Percentiles rank a stretch among this genome's conserved stretches.
Conservation (phyloP, 2,888 invertebrate species). For the Tipula helvola region DNA sequence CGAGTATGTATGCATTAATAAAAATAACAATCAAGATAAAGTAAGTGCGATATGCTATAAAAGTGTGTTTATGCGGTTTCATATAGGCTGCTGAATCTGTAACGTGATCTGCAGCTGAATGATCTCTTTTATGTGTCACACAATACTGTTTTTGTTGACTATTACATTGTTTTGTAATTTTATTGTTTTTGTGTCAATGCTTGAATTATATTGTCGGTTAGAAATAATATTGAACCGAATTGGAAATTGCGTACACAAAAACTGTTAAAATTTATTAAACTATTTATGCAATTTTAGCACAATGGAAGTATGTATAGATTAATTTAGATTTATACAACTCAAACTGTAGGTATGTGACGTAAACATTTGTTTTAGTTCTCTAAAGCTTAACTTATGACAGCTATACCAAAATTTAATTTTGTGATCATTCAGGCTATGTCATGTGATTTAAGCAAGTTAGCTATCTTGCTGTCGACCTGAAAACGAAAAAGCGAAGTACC, state of each 20-base stretch:
- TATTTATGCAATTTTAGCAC: no score
- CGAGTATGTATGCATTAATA: background rate
- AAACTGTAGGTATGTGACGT: no score
- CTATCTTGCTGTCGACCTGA: no score
- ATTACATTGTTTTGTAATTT: background rate
- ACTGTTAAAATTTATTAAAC: no score
- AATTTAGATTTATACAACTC: no score
- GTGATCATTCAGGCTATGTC: no score
- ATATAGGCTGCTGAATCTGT: background rate
- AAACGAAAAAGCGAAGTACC: no score
- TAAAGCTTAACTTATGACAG: no score
- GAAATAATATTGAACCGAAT: background rate
- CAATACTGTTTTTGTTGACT: background rate
- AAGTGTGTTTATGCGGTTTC: background rate
- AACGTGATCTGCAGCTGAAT: background rate
- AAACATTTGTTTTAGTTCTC: no score
- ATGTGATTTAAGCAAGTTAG: no score
- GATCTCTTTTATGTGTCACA: background rate
- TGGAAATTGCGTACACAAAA: background rate
- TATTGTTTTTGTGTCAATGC: background rate
- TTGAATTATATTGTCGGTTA: background rate
- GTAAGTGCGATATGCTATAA: background rate
- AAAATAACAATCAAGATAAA: background rate
- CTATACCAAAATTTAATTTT: no score
- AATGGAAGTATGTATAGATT: no score